Percentiles rank a stretch among this genome's conserved stretches.
Evolutionary conservation across 2,888 invertebrate species (phyloP).

Genomic region (Trissoscelio sp.): DNA sequence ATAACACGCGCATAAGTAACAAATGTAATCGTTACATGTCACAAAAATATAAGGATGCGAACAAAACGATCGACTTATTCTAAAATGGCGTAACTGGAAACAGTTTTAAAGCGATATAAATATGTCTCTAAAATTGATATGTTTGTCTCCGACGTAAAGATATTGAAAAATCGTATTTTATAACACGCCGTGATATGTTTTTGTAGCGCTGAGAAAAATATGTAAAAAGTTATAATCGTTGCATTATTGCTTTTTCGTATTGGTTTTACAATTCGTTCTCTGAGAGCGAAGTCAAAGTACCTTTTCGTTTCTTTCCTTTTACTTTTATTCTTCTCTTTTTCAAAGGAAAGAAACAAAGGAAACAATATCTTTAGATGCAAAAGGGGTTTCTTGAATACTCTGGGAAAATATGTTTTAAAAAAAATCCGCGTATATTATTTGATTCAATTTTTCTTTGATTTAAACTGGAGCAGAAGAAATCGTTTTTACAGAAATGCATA

Average conservation of each 20-base stretch:
- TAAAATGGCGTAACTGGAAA: conserved; percentile 46
- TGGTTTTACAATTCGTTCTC: conserved; percentile 8
- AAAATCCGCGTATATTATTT: conserved; percentile 1
- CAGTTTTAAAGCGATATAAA: conserved; percentile 63
- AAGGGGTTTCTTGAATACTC: not conserved
- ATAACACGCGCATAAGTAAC: conserved; percentile 25
- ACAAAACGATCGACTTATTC: conserved; percentile 29
- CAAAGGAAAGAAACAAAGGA: not conserved
- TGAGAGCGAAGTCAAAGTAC: not conserved
- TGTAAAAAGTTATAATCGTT: conserved; percentile 28
- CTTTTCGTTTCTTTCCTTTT: not conserved
- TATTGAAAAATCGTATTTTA: conserved; percentile 62
- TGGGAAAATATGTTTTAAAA: not conserved
- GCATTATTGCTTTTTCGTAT: conserved; percentile 44
- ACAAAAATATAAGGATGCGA: conserved; percentile 35
- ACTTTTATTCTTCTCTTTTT: not conserved
- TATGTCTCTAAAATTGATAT: conserved; percentile 67
- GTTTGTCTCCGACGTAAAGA: conserved; percentile 58
- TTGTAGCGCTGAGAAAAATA: conserved; percentile 59
- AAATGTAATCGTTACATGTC: conserved; percentile 26
- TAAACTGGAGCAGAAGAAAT: not conserved
- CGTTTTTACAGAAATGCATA: not conserved
- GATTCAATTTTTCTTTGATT: conserved; percentile 26
- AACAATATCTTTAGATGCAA: not conserved
- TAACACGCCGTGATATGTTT: conserved; percentile 43